Conservation (phyloP, 2,888 invertebrate genomes). For the Drosophila subsilvestris region DNA sequence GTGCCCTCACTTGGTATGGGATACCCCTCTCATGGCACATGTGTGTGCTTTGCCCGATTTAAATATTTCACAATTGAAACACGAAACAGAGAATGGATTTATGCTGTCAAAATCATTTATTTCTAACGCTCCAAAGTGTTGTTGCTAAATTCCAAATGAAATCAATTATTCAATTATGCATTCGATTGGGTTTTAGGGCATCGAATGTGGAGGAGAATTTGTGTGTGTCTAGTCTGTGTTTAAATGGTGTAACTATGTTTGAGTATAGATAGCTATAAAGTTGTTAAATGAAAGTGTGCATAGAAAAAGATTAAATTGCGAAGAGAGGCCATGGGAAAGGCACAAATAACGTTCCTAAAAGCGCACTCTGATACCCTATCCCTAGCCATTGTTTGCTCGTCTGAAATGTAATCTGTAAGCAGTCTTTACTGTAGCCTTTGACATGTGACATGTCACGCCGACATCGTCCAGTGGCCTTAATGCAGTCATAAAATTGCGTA, state of each 20-base stretch:
- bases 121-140: not conserved
- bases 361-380: not conserved
- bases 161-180: slow-evolving; percentile 1
- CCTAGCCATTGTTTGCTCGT: not conserved
- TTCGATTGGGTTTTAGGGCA: not conserved
- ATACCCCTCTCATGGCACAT: not conserved
- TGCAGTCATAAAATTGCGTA: slow-evolving; percentile 65
- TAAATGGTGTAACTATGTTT: not conserved
- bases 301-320: no score
- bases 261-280: not conserved
- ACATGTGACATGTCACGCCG: slow-evolving; percentile 40
- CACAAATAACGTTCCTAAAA: not conserved
- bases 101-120: not conserved
- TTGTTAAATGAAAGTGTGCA: not conserved
- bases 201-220: not conserved
- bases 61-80: not conserved
- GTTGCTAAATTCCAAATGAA: not conserved
- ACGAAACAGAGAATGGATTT: not conserved
- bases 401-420: not conserved
- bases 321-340: no score
- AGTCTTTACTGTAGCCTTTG: slow-evolving; percentile 21
- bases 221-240: not conserved
- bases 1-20: no score
- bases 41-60: not conserved
- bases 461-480: slow-evolving; percentile 47